Percentiles rank a stretch among this genome's conserved stretches.
phyloP scores from a whole-genome alignment of 2,113 vertebrate species.

The Chloropsis cyanopogon region DNA sequence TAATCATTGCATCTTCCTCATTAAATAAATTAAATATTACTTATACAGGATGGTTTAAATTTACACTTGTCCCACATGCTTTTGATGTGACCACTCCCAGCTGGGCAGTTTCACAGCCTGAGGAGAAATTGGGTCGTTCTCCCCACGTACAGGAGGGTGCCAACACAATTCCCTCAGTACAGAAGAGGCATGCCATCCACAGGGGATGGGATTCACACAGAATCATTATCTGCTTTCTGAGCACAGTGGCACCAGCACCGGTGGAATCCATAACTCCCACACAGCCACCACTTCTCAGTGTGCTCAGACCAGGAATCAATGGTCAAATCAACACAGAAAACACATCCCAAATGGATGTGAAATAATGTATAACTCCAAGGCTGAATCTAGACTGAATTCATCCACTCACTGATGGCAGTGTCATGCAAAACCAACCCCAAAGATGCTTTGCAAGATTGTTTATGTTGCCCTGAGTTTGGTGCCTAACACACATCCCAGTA shows the following conservation, averaged over 20 bases:
- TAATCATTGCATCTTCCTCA: neutral
- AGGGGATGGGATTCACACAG: neutral
- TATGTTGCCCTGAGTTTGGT: neutral
- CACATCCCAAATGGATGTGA: neutral
- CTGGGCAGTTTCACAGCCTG: neutral
- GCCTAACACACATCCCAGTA: neutral
- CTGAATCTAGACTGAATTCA: neutral
- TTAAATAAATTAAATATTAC: neutral
- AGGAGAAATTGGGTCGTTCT: neutral
- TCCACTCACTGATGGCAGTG: neutral
- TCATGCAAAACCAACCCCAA: neutral
- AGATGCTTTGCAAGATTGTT: neutral
- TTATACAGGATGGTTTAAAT: neutral
- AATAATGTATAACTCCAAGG: neutral
- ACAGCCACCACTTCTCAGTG: neutral
- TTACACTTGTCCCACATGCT: neutral
- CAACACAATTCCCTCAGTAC: neutral
- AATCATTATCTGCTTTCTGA: neutral
- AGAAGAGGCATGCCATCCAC: neutral
- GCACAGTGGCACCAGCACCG: neutral
- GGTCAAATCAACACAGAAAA: neutral
- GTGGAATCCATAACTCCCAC: neutral
- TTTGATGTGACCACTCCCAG: neutral
- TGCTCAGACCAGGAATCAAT: neutral
- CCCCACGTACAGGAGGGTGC: neutral